Evolutionary conservation across 2,113 vertebrate species (phyloP).

Genomic region (Shinisaurus crocodilurus): DNA sequence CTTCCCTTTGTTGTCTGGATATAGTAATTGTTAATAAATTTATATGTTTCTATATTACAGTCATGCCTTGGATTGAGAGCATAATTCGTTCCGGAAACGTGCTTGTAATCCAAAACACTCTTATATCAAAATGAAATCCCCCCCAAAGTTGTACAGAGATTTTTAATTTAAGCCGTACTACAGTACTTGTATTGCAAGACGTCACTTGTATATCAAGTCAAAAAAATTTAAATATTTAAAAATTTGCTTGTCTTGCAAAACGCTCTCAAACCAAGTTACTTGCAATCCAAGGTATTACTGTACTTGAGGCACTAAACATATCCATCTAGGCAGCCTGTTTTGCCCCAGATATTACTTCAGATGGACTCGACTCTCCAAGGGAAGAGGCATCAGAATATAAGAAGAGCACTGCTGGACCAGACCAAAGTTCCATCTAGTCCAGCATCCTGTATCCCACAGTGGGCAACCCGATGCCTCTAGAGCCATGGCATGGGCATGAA

Average conservation of each 20-base stretch:
- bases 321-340: not conserved
- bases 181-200: too few species aligned
- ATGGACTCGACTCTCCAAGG: not conserved
- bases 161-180: too few species aligned
- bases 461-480: not conserved
- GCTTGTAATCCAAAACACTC: too few species aligned
- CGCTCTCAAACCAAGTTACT: too few species aligned
- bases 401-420: not conserved
- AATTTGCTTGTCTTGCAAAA: too few species aligned
- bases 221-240: too few species aligned
- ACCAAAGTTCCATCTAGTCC: not conserved
- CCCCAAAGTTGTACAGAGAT: too few species aligned
- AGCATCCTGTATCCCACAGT: not conserved
- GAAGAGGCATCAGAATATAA: not conserved
- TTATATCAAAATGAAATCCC: too few species aligned
- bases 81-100: too few species aligned
- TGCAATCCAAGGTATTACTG: too few species aligned
- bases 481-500: not conserved
- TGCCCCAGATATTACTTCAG: not conserved
- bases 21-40: not conserved
- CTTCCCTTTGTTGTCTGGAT: not conserved
- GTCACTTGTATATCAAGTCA: too few species aligned
- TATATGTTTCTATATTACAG: not conserved
- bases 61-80: too few species aligned
- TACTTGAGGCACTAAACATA: not conserved